phyloP scores from a whole-genome alignment of 2,113 vertebrate genomes.

The Cephalopterus ornatus region DNA sequence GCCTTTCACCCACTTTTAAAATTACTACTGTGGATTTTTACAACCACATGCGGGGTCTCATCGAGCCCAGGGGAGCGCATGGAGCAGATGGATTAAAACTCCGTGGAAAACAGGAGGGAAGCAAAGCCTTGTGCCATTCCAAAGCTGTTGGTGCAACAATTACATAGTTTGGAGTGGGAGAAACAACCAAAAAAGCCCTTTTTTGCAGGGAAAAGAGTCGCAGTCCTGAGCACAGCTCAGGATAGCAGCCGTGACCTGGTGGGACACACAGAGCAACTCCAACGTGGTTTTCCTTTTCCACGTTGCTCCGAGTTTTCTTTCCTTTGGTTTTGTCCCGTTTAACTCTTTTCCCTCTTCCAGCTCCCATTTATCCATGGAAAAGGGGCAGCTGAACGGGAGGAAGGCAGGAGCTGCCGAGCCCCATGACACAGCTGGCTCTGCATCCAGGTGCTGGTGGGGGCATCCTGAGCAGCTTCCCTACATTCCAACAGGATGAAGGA shows the following conservation, averaged over 20 bases:
- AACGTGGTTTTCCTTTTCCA: neutral
- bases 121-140: neutral
- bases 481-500: neutral
- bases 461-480: neutral
- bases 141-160: neutral
- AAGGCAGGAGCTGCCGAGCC: neutral
- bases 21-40: neutral
- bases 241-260: accelerated
- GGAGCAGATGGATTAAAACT: neutral
- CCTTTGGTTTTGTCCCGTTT: neutral
- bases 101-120: neutral
- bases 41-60: neutral
- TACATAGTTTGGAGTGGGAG: too few relatives aligned
- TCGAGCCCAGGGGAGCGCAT: too few relatives aligned
- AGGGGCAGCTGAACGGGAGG: neutral
- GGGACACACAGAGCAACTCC: neutral
- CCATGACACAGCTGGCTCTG: accelerated
- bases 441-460: neutral
- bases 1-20: neutral
- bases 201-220: neutral
- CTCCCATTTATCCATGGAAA: neutral
- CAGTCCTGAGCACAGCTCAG: neutral
- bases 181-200: neutral
- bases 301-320: neutral
- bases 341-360: neutral